These are phyloP conservation scores for Tipula unca DNA, from an alignment of 2,888 invertebrate genomes.

Conservation along the genomic window DNA sequence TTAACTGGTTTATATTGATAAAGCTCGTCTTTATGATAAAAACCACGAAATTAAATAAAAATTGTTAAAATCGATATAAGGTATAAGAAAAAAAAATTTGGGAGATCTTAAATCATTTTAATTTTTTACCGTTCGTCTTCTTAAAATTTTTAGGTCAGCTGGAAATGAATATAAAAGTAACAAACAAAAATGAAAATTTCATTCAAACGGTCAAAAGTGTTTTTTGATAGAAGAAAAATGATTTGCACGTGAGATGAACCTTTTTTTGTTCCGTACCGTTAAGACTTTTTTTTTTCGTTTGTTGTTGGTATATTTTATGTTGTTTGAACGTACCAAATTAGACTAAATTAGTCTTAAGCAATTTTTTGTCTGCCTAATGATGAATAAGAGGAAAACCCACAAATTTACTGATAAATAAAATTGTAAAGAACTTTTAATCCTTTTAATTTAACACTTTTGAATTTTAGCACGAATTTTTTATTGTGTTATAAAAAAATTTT, in stretches of 20 bases:
- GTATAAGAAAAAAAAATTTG: not conserved
- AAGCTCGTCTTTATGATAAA: not conserved
- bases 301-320: not conserved
- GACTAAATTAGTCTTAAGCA: not conserved
- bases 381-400: not conserved
- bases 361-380: not conserved
- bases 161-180: not conserved
- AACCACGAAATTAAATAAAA: not conserved
- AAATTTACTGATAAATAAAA: not conserved
- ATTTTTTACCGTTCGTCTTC: not conserved
- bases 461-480: not conserved
- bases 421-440: not conserved
- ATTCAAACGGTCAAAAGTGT: not conserved
- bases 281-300: not conserved
- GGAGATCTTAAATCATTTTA: not conserved
- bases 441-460: not conserved
- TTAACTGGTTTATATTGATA: not conserved
- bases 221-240: not conserved
- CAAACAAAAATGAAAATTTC: not conserved
- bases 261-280: too few relatives aligned
- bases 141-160: not conserved
- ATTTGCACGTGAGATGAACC: not conserved
- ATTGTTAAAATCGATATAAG: not conserved
- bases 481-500: not conserved
- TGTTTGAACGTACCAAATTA: not conserved